phyloP scores from a whole-genome alignment of 1,140 invertebrate genomes.

The Oreohelix idahoensis region DNA sequence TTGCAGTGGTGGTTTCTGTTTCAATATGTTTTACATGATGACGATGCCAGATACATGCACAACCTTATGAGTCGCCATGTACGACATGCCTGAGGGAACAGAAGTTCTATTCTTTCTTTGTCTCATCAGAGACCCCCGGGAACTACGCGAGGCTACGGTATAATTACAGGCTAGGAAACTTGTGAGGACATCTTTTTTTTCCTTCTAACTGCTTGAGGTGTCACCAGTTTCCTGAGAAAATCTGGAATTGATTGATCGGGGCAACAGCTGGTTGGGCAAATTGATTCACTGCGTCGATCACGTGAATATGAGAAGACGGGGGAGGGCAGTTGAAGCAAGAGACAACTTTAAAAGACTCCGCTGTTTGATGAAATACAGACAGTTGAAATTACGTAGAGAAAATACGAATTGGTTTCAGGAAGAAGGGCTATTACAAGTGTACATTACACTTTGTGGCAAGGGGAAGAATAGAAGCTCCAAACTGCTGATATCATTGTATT shows the following conservation, averaged over 20 bases:
- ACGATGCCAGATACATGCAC: no score
- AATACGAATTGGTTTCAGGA: not conserved
- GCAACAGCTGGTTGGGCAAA: not conserved
- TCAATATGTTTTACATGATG: no score
- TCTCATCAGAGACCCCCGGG: no score
- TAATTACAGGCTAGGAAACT: no score
- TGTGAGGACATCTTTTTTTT: no score
- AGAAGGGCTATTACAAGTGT: no score
- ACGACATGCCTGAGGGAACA: no score
- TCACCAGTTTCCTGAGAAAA: not conserved
- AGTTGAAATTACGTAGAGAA: not conserved
- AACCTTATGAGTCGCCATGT: no score
- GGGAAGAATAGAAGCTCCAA: not conserved
- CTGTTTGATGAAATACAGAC: not conserved
- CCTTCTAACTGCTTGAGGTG: not conserved
- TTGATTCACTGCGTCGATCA: not conserved
- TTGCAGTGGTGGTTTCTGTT: no score
- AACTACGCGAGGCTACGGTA: no score
- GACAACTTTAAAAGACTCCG: not conserved
- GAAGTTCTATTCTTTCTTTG: no score
- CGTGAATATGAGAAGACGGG: not conserved
- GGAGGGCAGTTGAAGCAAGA: not conserved
- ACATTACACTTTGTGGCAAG: not conserved
- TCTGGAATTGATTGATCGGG: not conserved
- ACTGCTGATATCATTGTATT: no score